Conservation (phyloP, 92 coral and sea anemone genomes). For the Bergia sp. region DNA sequence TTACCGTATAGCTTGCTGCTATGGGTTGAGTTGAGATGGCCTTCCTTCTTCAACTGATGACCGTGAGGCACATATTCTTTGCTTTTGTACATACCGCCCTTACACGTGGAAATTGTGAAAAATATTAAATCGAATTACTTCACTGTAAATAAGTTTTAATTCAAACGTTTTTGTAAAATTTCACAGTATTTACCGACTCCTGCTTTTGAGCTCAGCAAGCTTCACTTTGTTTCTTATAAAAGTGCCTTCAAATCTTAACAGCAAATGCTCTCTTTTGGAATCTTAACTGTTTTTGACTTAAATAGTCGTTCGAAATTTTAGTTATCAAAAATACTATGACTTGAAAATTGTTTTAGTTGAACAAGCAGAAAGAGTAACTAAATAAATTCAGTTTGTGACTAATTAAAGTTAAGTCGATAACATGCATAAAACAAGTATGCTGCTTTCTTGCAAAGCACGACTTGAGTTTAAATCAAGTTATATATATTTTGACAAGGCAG, state of each 20-base stretch:
- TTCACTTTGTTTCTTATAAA: no score
- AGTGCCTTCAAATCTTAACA: background rate
- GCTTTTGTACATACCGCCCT: background rate
- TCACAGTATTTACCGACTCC: background rate
- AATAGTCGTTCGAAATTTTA: no score
- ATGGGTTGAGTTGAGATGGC: background rate
- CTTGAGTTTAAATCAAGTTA: background rate
- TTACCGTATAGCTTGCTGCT: background rate
- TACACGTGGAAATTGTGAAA: background rate
- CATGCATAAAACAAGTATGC: background rate
- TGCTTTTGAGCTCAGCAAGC: background rate
- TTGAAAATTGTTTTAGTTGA: no score
- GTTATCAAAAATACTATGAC: no score
- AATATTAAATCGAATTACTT: no score
- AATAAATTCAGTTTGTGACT: background rate
- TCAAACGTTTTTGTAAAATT: background rate
- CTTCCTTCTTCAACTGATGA: background rate
- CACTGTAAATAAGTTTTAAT: background rate
- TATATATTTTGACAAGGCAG: background rate
- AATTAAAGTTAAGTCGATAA: no score
- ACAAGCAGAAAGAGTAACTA: background rate
- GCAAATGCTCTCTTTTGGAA: background rate
- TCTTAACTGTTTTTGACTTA: no score
- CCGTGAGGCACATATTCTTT: background rate
- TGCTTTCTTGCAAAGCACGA: background rate